Base-by-base conservation (phyloP, 1,140 invertebrate species). In the Aphelinus certus region DNA sequence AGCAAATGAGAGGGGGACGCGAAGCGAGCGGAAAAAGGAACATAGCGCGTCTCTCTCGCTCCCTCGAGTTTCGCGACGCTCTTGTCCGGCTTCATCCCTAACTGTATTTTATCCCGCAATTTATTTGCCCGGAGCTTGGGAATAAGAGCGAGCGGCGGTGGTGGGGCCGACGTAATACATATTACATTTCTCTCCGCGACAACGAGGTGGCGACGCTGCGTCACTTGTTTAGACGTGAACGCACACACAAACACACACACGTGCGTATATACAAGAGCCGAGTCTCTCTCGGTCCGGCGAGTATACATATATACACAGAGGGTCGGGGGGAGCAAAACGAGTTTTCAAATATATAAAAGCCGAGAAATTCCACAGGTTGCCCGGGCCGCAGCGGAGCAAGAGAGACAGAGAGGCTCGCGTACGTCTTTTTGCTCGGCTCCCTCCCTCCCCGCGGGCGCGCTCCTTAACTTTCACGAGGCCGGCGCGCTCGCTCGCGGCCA, bases 331-430 rank as follows among this genome's bases (percentile, higher is more conserved):
- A 7, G 26, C 26, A 73, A 78, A 81, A 80, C 76, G 76, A 77
- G 77, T 79, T 81, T 80, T 78, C 78, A 64, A 79, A 73, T 79
- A 67, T 76, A 78, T 76, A 73, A 58, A 60, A 60, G 77, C 75
- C 70, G 68, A 68, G 76, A 71, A 82, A 82, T 81, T 82, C 81
- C 78, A 82, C 81, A 82, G 81, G 81, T 82, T 78, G 76, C 72
- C 69, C 61, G 1, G 51, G 26, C 26, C 66, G 77, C 66, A 77
- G 73, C 58, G 66, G 71, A 66, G 67, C 62, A 67, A 26, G 26
- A 48, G 26, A 26, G 26, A 0, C 0, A 26, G 26, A 26, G 26
- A 26, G 26, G 26, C 26, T 26, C 26, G 26, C 26, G 64, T 75
- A 64, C 69, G 67, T 65, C 72, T 65, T 75, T 75, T 75, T 69